Evolutionary conservation across 2,888 invertebrate genomes (phyloP).

Genomic region (Chrysotoxum bicinctum): DNA sequence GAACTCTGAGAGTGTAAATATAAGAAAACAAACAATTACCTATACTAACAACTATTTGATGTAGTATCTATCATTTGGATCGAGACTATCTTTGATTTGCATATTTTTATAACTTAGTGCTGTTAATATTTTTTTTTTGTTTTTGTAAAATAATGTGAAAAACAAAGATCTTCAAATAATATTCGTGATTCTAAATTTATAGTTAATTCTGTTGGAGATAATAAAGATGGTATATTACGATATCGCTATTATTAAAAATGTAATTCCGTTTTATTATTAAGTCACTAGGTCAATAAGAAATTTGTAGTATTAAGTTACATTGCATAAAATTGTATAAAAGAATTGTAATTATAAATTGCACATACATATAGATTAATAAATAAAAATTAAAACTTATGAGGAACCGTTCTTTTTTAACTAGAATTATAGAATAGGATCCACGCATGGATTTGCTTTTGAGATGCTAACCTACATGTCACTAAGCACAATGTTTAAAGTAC

Average conservation of each 20-base stretch:
- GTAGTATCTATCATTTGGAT: constrained; percentile 39
- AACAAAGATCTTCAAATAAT: constrained; percentile 17
- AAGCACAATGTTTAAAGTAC: too few species aligned
- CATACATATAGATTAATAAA: constrained; percentile 60
- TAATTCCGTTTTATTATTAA: constrained; percentile 54
- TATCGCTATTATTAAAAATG: constrained; percentile 28
- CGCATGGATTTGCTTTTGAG: too few species aligned
- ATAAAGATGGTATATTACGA: not conserved
- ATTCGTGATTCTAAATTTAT: constrained; percentile 64
- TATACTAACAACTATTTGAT: constrained; percentile 45
- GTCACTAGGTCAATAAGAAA: constrained; percentile 60
- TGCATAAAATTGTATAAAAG: constrained; percentile 62
- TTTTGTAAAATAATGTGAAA: constrained; percentile 57
- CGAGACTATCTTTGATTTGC: constrained; percentile 44
- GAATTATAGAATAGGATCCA: too few species aligned
- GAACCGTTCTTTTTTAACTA: too few species aligned
- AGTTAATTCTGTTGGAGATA: constrained; percentile 10
- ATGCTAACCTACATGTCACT: too few species aligned
- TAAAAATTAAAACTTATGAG: constrained; percentile 32
- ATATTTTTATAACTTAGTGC: constrained; percentile 15
- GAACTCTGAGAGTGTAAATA: constrained; percentile 51
- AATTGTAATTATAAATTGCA: constrained; percentile 66
- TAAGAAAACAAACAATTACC: constrained; percentile 33
- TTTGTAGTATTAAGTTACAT: constrained; percentile 32
- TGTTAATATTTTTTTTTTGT: constrained; percentile 27